Conservation (phyloP, 2,888 invertebrate species). For the Congeria kusceri region DNA sequence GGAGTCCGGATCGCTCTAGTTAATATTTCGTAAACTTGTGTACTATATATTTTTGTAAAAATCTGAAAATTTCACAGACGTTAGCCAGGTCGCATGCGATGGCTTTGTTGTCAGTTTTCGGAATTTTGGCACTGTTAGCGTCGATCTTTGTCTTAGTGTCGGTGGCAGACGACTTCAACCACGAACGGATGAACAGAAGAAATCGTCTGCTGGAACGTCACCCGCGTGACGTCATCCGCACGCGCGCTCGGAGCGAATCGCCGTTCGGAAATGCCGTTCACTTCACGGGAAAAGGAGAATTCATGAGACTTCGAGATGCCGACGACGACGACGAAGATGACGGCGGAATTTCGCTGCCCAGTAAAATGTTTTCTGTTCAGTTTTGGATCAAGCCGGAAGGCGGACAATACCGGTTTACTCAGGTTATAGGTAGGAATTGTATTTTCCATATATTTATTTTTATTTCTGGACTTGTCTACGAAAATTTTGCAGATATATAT, state of each 20-base stretch:
- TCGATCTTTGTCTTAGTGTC: not conserved
- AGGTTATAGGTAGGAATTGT: conserved; percentile 71
- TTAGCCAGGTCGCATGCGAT: not conserved
- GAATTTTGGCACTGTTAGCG: not conserved
- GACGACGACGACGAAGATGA: conserved; percentile 25
- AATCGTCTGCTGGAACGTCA: conserved; percentile 34
- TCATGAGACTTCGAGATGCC: conserved; percentile 55
- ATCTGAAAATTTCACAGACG: not conserved
- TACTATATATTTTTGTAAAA: not conserved
- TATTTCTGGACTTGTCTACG: too few relatives aligned
- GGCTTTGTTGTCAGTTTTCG: not conserved
- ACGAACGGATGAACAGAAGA: not conserved
- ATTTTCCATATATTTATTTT: not conserved
- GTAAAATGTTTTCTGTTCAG: conserved; percentile 71
- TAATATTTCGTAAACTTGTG: too few relatives aligned
- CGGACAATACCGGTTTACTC: conserved; percentile 72
- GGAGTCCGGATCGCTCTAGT: too few relatives aligned
- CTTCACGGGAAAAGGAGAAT: conserved; percentile 65
- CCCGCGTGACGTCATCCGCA: conserved; percentile 24
- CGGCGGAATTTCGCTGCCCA: conserved; percentile 54
- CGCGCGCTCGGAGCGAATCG: not conserved
- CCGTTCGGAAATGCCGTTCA: conserved; percentile 69
- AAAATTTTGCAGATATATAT: too few relatives aligned
- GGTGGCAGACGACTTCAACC: not conserved
- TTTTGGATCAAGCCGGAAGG: conserved; percentile 79